A percentile compares a stretch with the other conserved stretches of the same genome.
Conservation (phyloP, 1,140 invertebrate species). For the Neuroterus valhalla region DNA sequence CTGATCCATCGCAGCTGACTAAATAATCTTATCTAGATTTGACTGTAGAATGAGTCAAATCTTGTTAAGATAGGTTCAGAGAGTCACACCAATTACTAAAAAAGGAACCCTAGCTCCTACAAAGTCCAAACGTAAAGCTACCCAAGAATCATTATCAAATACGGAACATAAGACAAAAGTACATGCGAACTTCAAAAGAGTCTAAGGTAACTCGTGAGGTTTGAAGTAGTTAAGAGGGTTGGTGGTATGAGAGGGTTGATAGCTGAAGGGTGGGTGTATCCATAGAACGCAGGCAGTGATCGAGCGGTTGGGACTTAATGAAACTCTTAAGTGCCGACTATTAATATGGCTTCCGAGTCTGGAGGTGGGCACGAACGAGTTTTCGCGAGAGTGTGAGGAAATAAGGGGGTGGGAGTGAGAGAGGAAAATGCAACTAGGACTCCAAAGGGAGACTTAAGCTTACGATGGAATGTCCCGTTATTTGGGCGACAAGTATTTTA, state of each 20-base stretch:
- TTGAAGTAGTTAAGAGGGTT: conserved; percentile 7
- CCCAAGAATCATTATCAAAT: conserved; percentile 17
- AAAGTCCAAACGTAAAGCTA: background rate
- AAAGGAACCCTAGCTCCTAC: background rate
- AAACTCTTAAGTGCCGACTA: conserved; percentile 73
- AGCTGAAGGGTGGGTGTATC: background rate
- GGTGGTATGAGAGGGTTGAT: background rate
- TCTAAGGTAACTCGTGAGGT: background rate
- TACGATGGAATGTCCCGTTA: conserved; percentile 8
- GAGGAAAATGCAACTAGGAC: conserved; percentile 26
- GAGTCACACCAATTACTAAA: too few relatives aligned
- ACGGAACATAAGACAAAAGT: conserved; percentile 7
- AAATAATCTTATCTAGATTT: too few relatives aligned
- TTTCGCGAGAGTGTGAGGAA: conserved; percentile 36
- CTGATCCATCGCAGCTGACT: too few relatives aligned
- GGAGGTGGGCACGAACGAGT: conserved; percentile 52
- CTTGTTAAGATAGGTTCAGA: too few relatives aligned
- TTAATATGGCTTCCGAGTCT: conserved; percentile 71
- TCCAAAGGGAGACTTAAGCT: background rate
- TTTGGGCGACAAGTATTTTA: conserved; percentile 1
- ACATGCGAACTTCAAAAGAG: conserved; percentile 13
- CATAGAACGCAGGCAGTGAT: conserved; percentile 66
- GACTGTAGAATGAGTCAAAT: too few relatives aligned
- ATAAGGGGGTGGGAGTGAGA: conserved; percentile 28
- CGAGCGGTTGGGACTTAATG: conserved; percentile 72